These are phyloP conservation scores for Rhyacophila evoluta DNA, from an alignment of 2,888 invertebrate genomes.

Conservation along the genomic window DNA sequence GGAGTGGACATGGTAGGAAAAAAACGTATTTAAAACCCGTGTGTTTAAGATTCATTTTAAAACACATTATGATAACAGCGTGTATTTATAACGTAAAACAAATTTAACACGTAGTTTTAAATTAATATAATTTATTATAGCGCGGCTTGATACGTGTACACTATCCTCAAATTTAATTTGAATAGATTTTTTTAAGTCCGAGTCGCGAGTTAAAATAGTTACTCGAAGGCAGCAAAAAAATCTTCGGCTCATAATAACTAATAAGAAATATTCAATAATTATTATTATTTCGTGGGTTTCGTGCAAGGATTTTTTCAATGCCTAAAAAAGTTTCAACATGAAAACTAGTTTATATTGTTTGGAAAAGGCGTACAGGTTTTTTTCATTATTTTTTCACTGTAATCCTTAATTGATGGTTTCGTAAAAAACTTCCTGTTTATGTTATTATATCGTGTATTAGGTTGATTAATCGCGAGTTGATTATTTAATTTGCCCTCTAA, in stretches of 20 bases:
- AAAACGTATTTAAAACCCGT: no score
- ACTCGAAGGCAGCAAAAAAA: not conserved
- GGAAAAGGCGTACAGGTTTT: not conserved
- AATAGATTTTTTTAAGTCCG: not conserved
- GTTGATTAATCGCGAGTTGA: no score
- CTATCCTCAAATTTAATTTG: not conserved
- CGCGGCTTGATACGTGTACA: not conserved
- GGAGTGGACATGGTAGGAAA: no score
- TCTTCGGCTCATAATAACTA: not conserved
- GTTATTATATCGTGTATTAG: no score
- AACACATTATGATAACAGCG: no score
- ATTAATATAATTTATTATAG: no score
- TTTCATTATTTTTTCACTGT: not conserved
- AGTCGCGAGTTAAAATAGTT: not conserved
- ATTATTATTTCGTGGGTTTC: constrained; percentile 6
- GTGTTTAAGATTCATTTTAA: no score
- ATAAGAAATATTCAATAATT: not conserved
- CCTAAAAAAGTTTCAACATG: not conserved
- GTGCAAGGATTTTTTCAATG: not conserved
- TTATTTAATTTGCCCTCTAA: no score
- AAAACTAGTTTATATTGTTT: not conserved
- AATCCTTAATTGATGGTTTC: not conserved
- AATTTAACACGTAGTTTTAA: no score
- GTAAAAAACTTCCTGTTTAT: not conserved
- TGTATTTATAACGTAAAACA: no score